Evolutionary conservation across 2,888 invertebrate genomes (phyloP).

Genomic region (Macaria liturata): DNA sequence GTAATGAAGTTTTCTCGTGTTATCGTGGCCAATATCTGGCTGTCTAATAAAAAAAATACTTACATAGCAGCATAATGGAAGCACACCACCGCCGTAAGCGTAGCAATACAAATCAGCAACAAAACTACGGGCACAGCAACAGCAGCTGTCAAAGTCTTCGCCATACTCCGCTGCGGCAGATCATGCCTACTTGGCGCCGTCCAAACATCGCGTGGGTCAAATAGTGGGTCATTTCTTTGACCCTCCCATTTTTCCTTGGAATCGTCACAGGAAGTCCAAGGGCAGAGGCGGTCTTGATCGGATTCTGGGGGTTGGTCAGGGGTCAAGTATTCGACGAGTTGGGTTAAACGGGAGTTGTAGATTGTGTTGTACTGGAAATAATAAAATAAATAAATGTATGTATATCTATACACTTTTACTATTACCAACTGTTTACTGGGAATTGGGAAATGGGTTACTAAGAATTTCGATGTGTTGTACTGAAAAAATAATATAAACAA

Average conservation of each 20-base stretch:
- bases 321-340: constrained; percentile 64
- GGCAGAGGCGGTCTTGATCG: constrained; percentile 13
- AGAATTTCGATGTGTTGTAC: too few species aligned
- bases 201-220: constrained; percentile 76
- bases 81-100: constrained; percentile 88
- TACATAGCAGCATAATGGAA: constrained; percentile 90
- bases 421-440: too few species aligned
- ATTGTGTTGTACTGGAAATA: constrained; percentile 69
- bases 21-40: too few species aligned
- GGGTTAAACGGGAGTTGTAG: constrained; percentile 60
- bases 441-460: too few species aligned
- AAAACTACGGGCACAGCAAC: constrained; percentile 87
- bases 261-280: too few species aligned
- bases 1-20: too few species aligned
- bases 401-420: not conserved
- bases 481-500: too few species aligned
- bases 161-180: constrained; percentile 87
- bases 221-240: not conserved
- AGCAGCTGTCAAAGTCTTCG: constrained; percentile 86
- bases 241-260: not conserved
- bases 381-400: not conserved
- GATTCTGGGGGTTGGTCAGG: not conserved
- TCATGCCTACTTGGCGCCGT: constrained; percentile 82
- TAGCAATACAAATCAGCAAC: constrained; percentile 85
- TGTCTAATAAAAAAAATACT: constrained; percentile 62